A percentile compares a stretch with the other conserved stretches of the same genome.
phyloP scores from a whole-genome alignment of 2,113 vertebrate genomes.

The Hiodon tergisus region DNA sequence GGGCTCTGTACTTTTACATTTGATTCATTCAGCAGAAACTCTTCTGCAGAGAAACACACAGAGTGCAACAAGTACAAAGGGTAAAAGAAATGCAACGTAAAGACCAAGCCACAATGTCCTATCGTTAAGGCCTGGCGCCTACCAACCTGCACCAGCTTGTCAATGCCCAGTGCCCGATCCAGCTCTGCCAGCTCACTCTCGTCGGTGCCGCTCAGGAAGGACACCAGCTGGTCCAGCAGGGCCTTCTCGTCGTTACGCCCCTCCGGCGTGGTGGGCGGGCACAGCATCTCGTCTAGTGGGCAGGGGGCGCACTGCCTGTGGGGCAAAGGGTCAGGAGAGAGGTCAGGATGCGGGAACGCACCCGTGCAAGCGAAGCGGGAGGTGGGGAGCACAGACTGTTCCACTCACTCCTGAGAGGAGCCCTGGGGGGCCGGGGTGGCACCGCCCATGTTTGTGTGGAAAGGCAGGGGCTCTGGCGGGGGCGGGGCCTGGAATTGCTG shows the following conservation, averaged over 20 bases:
- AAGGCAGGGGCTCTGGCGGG: constrained; percentile 55
- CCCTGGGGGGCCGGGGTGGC: constrained; percentile 46
- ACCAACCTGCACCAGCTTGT: constrained; percentile 89
- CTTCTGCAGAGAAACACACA: too few species aligned
- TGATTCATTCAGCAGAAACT: too few species aligned
- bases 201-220: constrained; percentile 93
- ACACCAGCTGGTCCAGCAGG: constrained; percentile 85
- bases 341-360: background rate
- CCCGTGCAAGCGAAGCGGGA: too few species aligned
- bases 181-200: constrained; percentile 87
- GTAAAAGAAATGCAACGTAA: too few species aligned
- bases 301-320: constrained; percentile 78
- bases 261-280: constrained; percentile 80
- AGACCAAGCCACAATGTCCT: too few species aligned
- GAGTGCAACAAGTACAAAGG: too few species aligned
- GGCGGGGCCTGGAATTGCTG: constrained; percentile 56
- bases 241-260: constrained; percentile 87
- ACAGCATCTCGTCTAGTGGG: constrained; percentile 84
- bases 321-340: background rate
- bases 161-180: constrained; percentile 87
- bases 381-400: background rate
- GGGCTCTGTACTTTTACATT: too few species aligned
- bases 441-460: constrained; percentile 47
- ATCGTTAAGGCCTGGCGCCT: too few species aligned
- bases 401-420: constrained; percentile 63